Evolutionary conservation across 1,140 invertebrate species (phyloP).

Genomic region (Macrobrachium rosenbergii): DNA sequence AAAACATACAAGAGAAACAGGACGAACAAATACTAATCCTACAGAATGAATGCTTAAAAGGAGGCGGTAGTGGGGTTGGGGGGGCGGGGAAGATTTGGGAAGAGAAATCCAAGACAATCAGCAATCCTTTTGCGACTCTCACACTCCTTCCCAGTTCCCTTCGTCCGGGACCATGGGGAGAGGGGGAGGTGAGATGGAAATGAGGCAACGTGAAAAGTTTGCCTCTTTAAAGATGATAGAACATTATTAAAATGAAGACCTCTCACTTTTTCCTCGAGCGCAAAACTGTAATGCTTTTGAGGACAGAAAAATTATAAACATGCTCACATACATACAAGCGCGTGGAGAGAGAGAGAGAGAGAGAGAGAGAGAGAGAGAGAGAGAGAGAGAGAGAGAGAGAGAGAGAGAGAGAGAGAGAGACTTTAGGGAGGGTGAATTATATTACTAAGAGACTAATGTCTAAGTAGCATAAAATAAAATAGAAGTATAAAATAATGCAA

Average conservation of each 20-base stretch:
- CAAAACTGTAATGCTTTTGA: too few relatives aligned
- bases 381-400: conserved; percentile 21
- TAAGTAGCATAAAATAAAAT: background rate
- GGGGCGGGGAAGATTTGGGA: background rate
- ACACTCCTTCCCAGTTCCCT: background rate
- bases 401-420: conserved; percentile 27
- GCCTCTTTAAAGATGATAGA: too few relatives aligned
- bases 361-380: background rate
- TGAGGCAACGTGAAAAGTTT: too few relatives aligned
- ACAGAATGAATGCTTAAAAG: too few relatives aligned
- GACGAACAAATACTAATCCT: background rate
- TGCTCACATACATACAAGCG: background rate
- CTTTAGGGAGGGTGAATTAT: background rate
- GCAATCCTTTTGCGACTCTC: background rate
- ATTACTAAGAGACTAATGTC: too few relatives aligned
- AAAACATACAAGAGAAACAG: background rate
- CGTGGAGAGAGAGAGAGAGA: background rate
- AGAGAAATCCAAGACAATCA: background rate
- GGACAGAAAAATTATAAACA: too few relatives aligned
- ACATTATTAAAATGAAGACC: too few relatives aligned
- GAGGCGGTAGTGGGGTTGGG: background rate
- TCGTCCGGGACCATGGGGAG: background rate
- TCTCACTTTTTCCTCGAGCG: too few relatives aligned
- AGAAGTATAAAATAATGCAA: background rate
- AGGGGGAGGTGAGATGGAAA: too few relatives aligned